Base-by-base conservation (phyloP, 2,113 vertebrate genomes). In the Canis aureus region DNA sequence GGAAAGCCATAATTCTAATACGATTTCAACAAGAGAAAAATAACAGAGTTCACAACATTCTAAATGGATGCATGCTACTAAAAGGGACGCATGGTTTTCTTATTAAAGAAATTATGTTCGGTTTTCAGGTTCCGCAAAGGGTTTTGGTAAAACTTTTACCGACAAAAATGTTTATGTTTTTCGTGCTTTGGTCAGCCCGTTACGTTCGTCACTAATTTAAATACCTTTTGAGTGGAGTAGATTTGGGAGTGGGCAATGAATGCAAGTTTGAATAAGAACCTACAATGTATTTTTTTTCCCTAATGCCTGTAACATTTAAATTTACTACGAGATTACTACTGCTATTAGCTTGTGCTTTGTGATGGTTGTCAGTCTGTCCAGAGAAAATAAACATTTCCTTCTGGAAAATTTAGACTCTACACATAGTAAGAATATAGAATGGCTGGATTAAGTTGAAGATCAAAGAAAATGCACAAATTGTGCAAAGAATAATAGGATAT, bases 331-430 rank as follows among this genome's bases (percentile, higher is more conserved):
- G 17, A 51, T 95, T 80, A 22, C 16, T 71, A 29, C 2, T 76
- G 67, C 11, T 90, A 1, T 78, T 81, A 95, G 62, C 76, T n/a
- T 79, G 8, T 76, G 55, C 35, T 89, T 82, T 96, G 32, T 22
- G 66, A 25, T 74, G 25, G 17, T 25, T 89, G 51, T 94, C 38
- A 94, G 10, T 64, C 95, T 97, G 79, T 59, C 35, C 22, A 1
- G 57, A 96, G 60, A 32, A 96, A 94, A 92, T n/a, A 91, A 62
- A 76, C 29, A 89, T 71, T n/a, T 94, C n/a, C 53, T 11, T 95
- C 73, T 64, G n/a, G n/a, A 66, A 95, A 73, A 38, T 67, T 67
- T 79, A 87, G 27, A 93, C 11, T 92, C 74, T 32, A 53, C 2
- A 32, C 29, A 79, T 1, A 3, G 59, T 3, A 90, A 43, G 78